phyloP scores from a whole-genome alignment of 2,113 vertebrate species.

The Pseudopipra pipra region DNA sequence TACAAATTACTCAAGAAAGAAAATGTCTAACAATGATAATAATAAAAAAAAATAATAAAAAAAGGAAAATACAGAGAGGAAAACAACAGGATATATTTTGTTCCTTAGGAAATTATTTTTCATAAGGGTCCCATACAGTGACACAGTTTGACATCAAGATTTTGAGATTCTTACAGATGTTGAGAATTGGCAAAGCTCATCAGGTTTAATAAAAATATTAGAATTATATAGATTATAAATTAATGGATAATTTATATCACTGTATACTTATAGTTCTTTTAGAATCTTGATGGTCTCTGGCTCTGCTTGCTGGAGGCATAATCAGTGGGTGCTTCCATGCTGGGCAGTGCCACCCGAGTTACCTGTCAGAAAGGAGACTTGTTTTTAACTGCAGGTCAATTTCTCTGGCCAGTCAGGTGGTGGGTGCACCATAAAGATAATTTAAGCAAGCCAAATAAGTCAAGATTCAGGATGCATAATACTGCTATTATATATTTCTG shows the following conservation, averaged over 20 bases:
- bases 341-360: neutral
- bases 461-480: neutral
- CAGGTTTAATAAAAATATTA: neutral
- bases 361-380: neutral
- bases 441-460: neutral
- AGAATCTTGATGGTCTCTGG: neutral
- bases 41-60: neutral
- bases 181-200: neutral
- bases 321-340: rapidly evolving
- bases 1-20: neutral
- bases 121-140: neutral
- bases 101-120: neutral
- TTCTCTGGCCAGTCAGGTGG: neutral
- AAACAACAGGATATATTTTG: neutral
- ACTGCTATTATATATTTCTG: neutral
- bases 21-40: neutral
- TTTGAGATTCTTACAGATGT: neutral
- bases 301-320: neutral
- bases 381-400: neutral
- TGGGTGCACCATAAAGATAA: neutral
- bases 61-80: neutral
- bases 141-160: neutral
- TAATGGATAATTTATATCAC: neutral
- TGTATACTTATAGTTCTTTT: neutral
- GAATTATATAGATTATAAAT: neutral